Evolutionary conservation across 2,797 vertebrate genomes (phyloP).

Genomic region (Spinus pinus): DNA sequence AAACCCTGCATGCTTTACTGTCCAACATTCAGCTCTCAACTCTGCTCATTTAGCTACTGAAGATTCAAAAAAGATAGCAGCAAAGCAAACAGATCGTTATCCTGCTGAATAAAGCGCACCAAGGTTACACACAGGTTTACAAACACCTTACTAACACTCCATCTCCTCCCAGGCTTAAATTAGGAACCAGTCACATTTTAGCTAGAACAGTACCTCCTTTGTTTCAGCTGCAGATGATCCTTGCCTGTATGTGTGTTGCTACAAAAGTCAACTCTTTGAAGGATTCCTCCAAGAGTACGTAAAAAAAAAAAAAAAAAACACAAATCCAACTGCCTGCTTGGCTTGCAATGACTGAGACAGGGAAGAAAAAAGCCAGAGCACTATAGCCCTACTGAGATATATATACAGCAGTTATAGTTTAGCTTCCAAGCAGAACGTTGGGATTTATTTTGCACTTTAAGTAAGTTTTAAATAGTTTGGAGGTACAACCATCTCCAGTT

Average conservation of each 20-base stretch:
- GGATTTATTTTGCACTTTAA: neutral
- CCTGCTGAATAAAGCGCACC: neutral
- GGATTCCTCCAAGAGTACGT: neutral
- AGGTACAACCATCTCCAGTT: neutral
- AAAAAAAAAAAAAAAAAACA: neutral
- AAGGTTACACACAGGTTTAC: neutral
- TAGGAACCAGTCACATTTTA: neutral
- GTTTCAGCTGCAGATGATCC: neutral
- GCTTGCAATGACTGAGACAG: neutral
- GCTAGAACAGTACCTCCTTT: neutral
- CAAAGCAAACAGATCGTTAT: neutral
- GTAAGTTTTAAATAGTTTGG: neutral
- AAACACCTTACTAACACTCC: neutral
- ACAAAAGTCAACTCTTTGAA: neutral
- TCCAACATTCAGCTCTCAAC: neutral
- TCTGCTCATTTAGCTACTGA: neutral
- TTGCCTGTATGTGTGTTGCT: neutral
- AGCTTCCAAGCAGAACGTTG: neutral
- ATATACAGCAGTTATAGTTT: neutral
- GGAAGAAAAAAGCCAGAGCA: neutral
- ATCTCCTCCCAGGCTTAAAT: neutral
- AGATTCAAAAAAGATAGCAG: neutral
- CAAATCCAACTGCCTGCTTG: neutral
- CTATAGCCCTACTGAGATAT: neutral
- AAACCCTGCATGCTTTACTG: neutral